Evolutionary conservation across 2,113 vertebrate genomes (phyloP), one percentile per base, ranked within the genome.

Genomic region (Rhipidura dahli): DNA sequence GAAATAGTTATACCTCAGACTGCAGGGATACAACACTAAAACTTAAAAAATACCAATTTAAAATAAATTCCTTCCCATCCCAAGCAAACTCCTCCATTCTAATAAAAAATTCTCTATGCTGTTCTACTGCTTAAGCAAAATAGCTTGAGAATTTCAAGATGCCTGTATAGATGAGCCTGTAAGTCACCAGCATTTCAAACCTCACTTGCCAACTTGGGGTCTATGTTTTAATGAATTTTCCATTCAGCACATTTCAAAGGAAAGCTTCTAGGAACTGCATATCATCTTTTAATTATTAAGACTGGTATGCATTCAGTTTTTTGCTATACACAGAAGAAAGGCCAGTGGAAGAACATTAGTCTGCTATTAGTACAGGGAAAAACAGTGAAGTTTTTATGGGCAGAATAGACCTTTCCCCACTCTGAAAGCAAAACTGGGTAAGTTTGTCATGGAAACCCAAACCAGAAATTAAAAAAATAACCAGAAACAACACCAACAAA

Each of bases 61-160:
- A 73, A 90, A 5, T 28, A 83, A 50, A 24, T 59, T 69, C 7
- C 26, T 82, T 63, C 33, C 59, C 45, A 69, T 6, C 31, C 28
- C 27, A 63, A 73, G 64, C 1, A 4, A 45, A 65, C n/a, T 6
- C 0, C 0, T 1, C 31, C 45, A 15, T 53, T 87, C 17, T 30
- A 77, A 72, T 7, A 56, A 35, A 61, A 87, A 88, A 72, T 45
- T 33, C 53, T n/a, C 61, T 27, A 5, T 2, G 15, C 15, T 59
- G 5, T 51, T 69, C 30, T 37, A 30, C 57, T 65, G 39, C 42
- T 77, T 13, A 4, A 56, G 13, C 15, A 51, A 78, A 93, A 87
- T 0, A 56, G 22, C 28, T 40, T 8, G 5, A 70, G 42, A 77
- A 90, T 6, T 11, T 5, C 73, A 69, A 72, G 65, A 69, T 13